Conservation (phyloP, 2,113 vertebrate genomes). For the Phrynosoma blainvillii region DNA sequence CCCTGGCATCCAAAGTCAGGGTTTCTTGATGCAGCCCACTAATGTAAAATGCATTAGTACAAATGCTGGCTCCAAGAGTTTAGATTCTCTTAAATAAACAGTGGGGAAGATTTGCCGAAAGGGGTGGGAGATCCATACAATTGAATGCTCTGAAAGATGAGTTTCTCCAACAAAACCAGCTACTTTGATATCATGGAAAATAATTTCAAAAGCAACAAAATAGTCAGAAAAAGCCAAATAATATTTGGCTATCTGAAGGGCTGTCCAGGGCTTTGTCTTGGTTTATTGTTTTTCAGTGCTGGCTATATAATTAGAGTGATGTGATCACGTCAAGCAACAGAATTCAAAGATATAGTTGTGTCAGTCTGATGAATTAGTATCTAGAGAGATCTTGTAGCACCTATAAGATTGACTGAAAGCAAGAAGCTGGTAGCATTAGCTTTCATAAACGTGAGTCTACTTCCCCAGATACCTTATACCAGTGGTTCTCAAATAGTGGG, state of each 20-base stretch:
- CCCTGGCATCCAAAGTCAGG: slow-evolving; percentile 81
- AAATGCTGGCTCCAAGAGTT: slow-evolving; percentile 78
- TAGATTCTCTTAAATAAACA: slow-evolving; percentile 79
- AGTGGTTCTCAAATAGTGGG: too few relatives aligned
- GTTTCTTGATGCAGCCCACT: slow-evolving; percentile 80
- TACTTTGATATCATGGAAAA: slow-evolving; percentile 71
- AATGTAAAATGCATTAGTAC: slow-evolving; percentile 85
- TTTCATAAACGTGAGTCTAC: too few relatives aligned
- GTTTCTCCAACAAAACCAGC: slow-evolving; percentile 46
- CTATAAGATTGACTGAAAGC: too few relatives aligned
- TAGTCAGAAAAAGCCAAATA: slow-evolving; percentile 57
- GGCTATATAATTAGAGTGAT: neutral
- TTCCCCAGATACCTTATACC: too few relatives aligned
- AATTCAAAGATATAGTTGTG: too few relatives aligned
- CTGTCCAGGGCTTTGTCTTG: slow-evolving; percentile 13
- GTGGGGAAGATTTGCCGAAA: neutral
- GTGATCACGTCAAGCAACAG: too few relatives aligned
- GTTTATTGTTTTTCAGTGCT: neutral
- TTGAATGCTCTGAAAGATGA: slow-evolving; percentile 67
- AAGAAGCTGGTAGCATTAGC: too few relatives aligned
- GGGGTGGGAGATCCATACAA: neutral
- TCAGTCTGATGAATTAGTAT: too few relatives aligned
- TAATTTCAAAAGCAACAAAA: slow-evolving; percentile 60
- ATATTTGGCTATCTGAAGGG: slow-evolving; percentile 39
- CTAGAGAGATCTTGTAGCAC: too few relatives aligned